A percentile compares a stretch with the other conserved stretches of the same genome.
These are phyloP conservation scores for Paradisaea rubra DNA, from an alignment of 2,113 vertebrate genomes.

Conservation along the genomic window DNA sequence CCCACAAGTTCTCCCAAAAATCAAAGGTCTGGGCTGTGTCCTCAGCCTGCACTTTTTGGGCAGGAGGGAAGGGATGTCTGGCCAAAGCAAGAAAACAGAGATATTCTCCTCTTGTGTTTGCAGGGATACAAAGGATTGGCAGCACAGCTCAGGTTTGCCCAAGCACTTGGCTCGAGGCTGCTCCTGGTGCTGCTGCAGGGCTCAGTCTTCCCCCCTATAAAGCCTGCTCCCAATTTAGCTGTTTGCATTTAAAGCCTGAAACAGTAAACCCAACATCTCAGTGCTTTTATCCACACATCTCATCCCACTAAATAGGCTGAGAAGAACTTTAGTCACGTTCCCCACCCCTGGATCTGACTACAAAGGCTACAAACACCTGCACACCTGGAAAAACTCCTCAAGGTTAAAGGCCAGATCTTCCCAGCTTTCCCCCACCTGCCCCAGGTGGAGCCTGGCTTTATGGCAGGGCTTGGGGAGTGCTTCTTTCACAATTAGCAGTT, in stretches of 20 bases:
- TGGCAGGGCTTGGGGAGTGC: background rate
- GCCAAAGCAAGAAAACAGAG: background rate
- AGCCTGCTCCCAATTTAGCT: background rate
- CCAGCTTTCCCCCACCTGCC: background rate
- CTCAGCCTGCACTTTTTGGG: background rate
- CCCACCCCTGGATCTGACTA: background rate
- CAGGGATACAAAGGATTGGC: background rate
- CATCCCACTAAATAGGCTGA: background rate
- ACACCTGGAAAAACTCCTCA: background rate
- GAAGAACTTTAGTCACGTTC: background rate
- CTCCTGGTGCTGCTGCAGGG: background rate
- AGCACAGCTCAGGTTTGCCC: background rate
- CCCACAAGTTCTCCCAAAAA: background rate
- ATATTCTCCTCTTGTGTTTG: background rate
- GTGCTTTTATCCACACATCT: fast-evolving
- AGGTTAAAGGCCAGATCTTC: background rate
- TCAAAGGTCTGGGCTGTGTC: background rate
- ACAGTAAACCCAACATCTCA: fast-evolving
- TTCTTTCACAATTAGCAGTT: background rate
- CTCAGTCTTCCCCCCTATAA: background rate
- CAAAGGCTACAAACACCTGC: background rate
- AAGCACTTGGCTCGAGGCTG: background rate
- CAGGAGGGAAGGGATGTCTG: background rate
- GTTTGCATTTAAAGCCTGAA: background rate
- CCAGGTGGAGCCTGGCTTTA: fast-evolving